Evolutionary conservation across 2,888 invertebrate species (phyloP), one percentile per base, ranked within the genome.

Genomic region (Choristoneura rosaceana): DNA sequence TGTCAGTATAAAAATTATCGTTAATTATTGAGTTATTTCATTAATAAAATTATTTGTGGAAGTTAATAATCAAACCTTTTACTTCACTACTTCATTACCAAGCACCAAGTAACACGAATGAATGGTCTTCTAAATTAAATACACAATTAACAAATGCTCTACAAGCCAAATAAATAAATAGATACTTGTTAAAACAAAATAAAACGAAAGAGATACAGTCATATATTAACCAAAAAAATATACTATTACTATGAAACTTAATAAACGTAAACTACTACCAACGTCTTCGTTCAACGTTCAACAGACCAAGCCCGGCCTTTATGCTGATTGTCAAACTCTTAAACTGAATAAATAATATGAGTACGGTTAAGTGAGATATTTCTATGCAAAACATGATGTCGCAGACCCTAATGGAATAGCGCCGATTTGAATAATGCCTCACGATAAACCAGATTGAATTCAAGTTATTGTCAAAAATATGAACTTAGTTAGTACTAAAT

Each of bases 331-430:
- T 25, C 55, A 10, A 12, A 55, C 55, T 55, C 55, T 25, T 25
- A 55, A 17, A 25, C 25, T 25, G 55, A 55, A 55, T 55, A 17
- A 10, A 17, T 55, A 55, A 15, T 25, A 25, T 25, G 12, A 55
- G 62, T 33, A n/a, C 50, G 12, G 41, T 33, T 17, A 63, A 69
- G 55, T 69, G 14, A 70, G 34, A 64, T 63, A 64, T 70, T 70
- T 58, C 45, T 64, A 70, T 70, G 45, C 58, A 38, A 34, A 63
- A 55, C 58, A 63, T 17, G 45, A 64, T 12, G 34, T 8, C 45
- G 45, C 34, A 9, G 41, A 33, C 45, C 41, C 43, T 70, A n/a
- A 33, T 34, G 58, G 38, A 52, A 70, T 45, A 47, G 38, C 43
- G 41, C 15, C 62, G 15, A 69, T 62, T 43, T 62, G 55, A 55